Percentiles rank a stretch among this genome's conserved stretches.
Conservation (phyloP, 2,113 vertebrate species). For the Oenanthe oenanthe region DNA sequence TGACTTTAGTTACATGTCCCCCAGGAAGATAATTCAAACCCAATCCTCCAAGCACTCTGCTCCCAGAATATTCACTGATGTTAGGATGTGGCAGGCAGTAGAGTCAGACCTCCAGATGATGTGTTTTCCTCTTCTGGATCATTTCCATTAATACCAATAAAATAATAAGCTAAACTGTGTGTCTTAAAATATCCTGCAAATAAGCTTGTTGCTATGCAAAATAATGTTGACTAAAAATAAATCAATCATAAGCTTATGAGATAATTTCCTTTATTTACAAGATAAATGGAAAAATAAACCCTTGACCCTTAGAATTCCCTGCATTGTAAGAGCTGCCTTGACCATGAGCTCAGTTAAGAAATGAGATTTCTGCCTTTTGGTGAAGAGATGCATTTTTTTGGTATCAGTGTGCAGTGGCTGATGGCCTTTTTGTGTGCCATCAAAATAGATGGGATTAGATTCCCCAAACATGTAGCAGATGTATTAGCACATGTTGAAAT, state of each 20-base stretch:
- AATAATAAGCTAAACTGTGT: neutral
- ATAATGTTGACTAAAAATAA: neutral
- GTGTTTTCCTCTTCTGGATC: neutral
- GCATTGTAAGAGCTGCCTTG: neutral
- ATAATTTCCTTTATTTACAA: slow-evolving; percentile 19
- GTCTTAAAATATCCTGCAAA: slow-evolving; percentile 2
- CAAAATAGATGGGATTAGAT: neutral
- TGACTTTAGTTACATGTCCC: neutral
- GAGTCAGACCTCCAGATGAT: neutral
- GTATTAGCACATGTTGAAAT: slow-evolving; percentile 12
- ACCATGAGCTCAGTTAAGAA: neutral
- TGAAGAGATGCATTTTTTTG: neutral
- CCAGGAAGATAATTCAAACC: neutral
- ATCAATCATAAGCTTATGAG: neutral
- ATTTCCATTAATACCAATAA: slow-evolving; percentile 6
- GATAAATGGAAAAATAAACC: slow-evolving; percentile 4
- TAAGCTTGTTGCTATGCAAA: slow-evolving; percentile 29
- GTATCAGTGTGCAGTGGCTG: neutral
- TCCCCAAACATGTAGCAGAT: neutral
- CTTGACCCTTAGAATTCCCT: neutral
- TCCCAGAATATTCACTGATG: neutral
- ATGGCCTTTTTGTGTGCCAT: neutral
- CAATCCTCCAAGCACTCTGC: neutral
- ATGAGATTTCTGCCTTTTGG: neutral
- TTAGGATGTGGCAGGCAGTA: neutral